Evolutionary conservation across 2,797 vertebrate species (phyloP).

Genomic region (Champsocephalus esox): DNA sequence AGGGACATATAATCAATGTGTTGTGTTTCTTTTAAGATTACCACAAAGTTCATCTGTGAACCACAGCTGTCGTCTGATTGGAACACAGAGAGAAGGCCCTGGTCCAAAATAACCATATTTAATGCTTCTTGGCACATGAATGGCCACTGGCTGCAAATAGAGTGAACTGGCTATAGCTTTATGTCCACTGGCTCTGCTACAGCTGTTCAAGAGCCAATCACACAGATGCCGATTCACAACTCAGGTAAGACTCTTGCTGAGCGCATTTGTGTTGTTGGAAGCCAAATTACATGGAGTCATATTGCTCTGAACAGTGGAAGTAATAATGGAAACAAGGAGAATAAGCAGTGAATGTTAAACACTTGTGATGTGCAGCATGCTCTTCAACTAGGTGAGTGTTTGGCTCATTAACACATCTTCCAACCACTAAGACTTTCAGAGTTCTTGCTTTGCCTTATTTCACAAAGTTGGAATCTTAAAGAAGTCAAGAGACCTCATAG

Average conservation of each 20-base stretch:
- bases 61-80: conserved; percentile 14
- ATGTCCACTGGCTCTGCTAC: conserved; percentile 44
- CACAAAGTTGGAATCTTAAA: conserved; percentile 26
- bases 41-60: background rate
- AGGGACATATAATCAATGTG: too few species aligned
- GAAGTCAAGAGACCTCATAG: conserved; percentile 21
- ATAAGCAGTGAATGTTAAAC: conserved; percentile 29
- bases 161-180: conserved; percentile 27
- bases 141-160: conserved; percentile 33
- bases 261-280: conserved; percentile 9
- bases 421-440: conserved; percentile 2
- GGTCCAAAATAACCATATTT: conserved; percentile 25
- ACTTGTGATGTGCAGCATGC: conserved; percentile 16
- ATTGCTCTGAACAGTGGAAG: conserved; percentile 10
- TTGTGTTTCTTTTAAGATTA: too few species aligned
- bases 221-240: conserved; percentile 31
- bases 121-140: conserved; percentile 39
- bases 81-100: conserved; percentile 1
- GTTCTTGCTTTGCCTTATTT: conserved; percentile 8
- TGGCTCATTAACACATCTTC: conserved; percentile 33
- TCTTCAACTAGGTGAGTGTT: conserved; percentile 12
- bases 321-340: conserved; percentile 20
- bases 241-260: conserved; percentile 26
- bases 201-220: conserved; percentile 48
- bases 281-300: conserved; percentile 31